Percentiles rank a stretch among this genome's conserved stretches.
Evolutionary conservation across 2,797 vertebrate species (phyloP).

Genomic region (Micromesistius poutassou): DNA sequence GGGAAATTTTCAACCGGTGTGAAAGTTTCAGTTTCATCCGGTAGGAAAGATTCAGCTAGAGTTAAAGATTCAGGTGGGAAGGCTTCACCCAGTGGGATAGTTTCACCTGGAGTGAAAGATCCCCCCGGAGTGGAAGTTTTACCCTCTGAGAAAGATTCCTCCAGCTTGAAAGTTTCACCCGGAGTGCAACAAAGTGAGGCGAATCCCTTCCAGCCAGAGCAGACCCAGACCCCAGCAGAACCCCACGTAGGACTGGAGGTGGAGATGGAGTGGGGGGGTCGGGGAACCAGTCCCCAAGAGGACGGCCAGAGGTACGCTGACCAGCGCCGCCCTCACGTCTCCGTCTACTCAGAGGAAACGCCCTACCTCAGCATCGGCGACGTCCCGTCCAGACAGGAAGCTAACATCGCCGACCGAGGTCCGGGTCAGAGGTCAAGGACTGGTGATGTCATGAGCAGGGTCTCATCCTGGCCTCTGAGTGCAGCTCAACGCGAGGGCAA

Average conservation of each 20-base stretch:
- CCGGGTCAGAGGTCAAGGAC: slow-evolving; percentile 7
- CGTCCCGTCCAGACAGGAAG: slow-evolving; percentile 26
- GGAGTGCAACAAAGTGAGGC: slow-evolving; percentile 18
- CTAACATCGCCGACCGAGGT: slow-evolving; percentile 12
- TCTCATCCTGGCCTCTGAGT: slow-evolving; percentile 70
- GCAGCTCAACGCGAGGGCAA: slow-evolving; percentile 65
- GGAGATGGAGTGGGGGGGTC: too few relatives aligned
- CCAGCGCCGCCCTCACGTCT: not conserved
- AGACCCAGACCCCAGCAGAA: not conserved
- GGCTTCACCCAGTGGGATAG: not conserved
- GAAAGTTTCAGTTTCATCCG: too few relatives aligned
- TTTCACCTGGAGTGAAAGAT: too few relatives aligned
- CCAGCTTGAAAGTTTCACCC: too few relatives aligned
- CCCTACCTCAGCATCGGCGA: slow-evolving; percentile 70
- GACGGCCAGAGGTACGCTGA: not conserved
- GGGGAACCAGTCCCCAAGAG: too few relatives aligned
- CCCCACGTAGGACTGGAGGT: not conserved
- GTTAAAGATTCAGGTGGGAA: too few relatives aligned
- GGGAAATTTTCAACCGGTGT: not conserved
- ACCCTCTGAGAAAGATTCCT: too few relatives aligned
- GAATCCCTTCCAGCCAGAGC: not conserved
- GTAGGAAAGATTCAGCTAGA: too few relatives aligned
- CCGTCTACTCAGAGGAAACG: slow-evolving; percentile 39
- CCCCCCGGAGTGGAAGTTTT: too few relatives aligned
- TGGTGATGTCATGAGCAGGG: slow-evolving; percentile 47